Evolutionary conservation across 2,888 invertebrate genomes (phyloP).

Genomic region (Callyntrura guangdongensis): DNA sequence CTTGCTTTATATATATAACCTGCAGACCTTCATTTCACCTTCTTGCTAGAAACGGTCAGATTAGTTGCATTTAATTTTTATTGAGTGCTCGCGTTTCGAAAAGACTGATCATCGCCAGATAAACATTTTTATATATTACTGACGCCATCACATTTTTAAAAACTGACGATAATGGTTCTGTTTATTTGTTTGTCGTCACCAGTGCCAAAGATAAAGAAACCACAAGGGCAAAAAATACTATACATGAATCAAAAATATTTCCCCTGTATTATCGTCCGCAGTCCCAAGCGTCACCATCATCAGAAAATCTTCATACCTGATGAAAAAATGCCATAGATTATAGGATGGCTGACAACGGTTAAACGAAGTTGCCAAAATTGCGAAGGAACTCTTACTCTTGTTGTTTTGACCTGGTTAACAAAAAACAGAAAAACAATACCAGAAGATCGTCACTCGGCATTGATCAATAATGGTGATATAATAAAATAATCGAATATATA

Average conservation of each 20-base stretch:
- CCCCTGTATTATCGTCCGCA: no score
- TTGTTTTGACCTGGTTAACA: slow-evolving; percentile 49
- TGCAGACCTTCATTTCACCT: no score
- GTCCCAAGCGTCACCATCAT: neutral
- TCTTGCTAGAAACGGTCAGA: neutral
- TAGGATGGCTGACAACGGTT: neutral
- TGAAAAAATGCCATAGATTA: neutral
- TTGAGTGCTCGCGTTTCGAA: no score
- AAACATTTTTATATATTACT: slow-evolving; percentile 8
- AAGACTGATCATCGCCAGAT: neutral
- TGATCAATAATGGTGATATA: slow-evolving; percentile 28
- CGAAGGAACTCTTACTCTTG: slow-evolving; percentile 50
- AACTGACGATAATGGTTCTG: neutral
- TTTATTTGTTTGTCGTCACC: neutral
- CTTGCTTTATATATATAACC: no score
- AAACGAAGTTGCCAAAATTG: neutral
- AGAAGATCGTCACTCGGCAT: neutral
- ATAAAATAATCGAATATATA: neutral
- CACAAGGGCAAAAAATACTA: slow-evolving; percentile 43
- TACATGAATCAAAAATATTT: neutral
- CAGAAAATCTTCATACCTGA: neutral
- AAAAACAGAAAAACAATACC: neutral
- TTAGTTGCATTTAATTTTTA: neutral
- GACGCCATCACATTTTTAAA: slow-evolving; percentile 15
- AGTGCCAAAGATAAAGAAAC: neutral